Conservation (phyloP, 2,113 vertebrate species). For the Caranx melampygus region DNA sequence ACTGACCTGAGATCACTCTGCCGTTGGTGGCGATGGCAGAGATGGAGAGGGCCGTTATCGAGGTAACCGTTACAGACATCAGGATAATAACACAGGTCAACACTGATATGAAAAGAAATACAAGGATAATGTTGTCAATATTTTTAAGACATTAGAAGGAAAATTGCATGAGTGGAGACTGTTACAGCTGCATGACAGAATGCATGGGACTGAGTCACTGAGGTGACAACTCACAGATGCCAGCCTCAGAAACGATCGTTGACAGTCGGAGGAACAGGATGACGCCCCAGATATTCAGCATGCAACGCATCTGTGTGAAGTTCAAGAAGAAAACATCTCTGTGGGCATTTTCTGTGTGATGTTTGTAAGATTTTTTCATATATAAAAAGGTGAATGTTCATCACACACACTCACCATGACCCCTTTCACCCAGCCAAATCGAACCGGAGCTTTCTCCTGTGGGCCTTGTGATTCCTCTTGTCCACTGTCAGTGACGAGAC, state of each 20-base stretch:
- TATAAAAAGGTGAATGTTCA: no score
- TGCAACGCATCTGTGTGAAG: constrained; percentile 78
- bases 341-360: background rate
- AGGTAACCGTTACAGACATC: constrained; percentile 80
- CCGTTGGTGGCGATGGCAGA: constrained; percentile 85
- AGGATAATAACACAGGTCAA: constrained; percentile 83
- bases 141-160: no score
- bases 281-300: constrained; percentile 85
- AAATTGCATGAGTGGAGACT: background rate
- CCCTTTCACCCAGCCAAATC: constrained; percentile 82
- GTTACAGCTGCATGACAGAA: background rate
- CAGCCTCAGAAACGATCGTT: constrained; percentile 83
- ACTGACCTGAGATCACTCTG: constrained; percentile 82
- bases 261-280: constrained; percentile 82
- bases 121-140: background rate
- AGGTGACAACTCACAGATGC: constrained; percentile 74
- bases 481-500: background rate
- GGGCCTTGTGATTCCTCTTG: constrained; percentile 17
- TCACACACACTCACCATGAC: constrained; percentile 75
- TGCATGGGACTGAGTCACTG: background rate
- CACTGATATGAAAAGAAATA: constrained; percentile 63
- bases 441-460: constrained; percentile 38
- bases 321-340: background rate
- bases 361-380: background rate
- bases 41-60: constrained; percentile 81